Percentiles rank a stretch among this genome's conserved stretches.
phyloP scores from a whole-genome alignment of 2,888 invertebrate genomes.

The Coleophora flavipennella region DNA sequence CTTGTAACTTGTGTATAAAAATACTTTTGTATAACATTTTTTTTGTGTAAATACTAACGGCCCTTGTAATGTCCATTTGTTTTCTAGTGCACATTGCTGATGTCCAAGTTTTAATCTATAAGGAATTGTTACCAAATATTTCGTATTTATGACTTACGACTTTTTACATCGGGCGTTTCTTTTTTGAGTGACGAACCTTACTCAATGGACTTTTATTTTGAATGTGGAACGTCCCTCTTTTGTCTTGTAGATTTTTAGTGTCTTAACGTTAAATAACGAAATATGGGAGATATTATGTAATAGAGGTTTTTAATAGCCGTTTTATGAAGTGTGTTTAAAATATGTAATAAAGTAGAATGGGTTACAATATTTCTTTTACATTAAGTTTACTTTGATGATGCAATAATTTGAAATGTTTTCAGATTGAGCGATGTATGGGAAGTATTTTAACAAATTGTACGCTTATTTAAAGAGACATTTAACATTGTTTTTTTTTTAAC shows the following conservation, averaged over 20 bases:
- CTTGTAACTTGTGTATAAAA: slow-evolving; percentile 23
- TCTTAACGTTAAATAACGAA: slow-evolving; percentile 6
- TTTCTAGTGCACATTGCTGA: slow-evolving; percentile 26
- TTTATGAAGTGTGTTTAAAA: slow-evolving; percentile 13
- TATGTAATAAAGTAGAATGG: slow-evolving; percentile 7
- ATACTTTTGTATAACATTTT: slow-evolving; percentile 22
- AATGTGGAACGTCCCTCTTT: not conserved
- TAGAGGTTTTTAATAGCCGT: slow-evolving; percentile 15
- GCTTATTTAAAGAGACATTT: slow-evolving; percentile 28
- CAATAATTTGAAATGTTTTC: too few species aligned
- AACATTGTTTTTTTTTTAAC: slow-evolving; percentile 25
- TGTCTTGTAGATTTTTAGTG: slow-evolving; percentile 8
- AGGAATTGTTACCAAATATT: slow-evolving; percentile 73
- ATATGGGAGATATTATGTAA: slow-evolving; percentile 13
- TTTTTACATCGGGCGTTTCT: slow-evolving; percentile 18
- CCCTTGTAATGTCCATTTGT: slow-evolving; percentile 27
- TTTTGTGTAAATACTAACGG: slow-evolving; percentile 52
- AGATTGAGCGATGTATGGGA: not conserved
- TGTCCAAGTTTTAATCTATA: slow-evolving; percentile 28
- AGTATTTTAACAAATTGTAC: slow-evolving; percentile 11
- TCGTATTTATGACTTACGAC: slow-evolving; percentile 54
- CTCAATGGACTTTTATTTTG: slow-evolving; percentile 1
- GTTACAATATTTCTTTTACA: slow-evolving; percentile 1
- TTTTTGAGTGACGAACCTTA: slow-evolving; percentile 1
- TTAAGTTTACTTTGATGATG: too few species aligned